A percentile compares a stretch with the other conserved stretches of the same genome.
Conservation (phyloP, 2,888 invertebrate species). For the Cartodere bifasciata region DNA sequence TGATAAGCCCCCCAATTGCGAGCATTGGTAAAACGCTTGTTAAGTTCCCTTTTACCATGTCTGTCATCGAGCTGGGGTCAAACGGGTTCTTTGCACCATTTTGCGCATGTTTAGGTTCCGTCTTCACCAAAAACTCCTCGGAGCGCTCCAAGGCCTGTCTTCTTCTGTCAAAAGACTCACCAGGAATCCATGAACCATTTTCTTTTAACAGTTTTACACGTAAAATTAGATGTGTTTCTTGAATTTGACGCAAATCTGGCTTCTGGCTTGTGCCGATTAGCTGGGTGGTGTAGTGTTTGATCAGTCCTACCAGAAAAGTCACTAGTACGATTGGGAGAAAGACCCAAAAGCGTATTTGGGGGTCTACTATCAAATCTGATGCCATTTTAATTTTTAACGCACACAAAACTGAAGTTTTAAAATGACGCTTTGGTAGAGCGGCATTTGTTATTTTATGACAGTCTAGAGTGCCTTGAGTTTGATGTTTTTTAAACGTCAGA, state of each 20-base stretch:
- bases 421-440: too few relatives aligned
- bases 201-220: conserved; percentile 79
- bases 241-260: conserved; percentile 81
- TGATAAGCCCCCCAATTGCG: conserved; percentile 97
- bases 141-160: conserved; percentile 88
- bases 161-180: conserved; percentile 78
- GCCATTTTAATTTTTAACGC: too few relatives aligned
- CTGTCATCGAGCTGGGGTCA: conserved; percentile 89
- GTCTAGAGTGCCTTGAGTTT: too few relatives aligned
- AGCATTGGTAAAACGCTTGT: conserved; percentile 97
- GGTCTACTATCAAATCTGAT: conserved; percentile 2
- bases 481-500: too few relatives aligned
- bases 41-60: conserved; percentile 94
- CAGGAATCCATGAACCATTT: conserved; percentile 89
- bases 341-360: conserved; percentile 1
- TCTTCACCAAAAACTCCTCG: conserved; percentile 54
- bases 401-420: too few relatives aligned
- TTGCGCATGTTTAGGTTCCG: neutral
- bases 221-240: conserved; percentile 91
- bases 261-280: conserved; percentile 40
- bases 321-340: neutral
- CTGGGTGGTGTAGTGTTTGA: neutral
- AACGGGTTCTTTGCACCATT: conserved; percentile 35
- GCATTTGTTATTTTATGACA: too few relatives aligned
- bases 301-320: neutral